Evolutionary conservation across 2,888 invertebrate genomes (phyloP).

Genomic region (Temnothorax ravouxi): DNA sequence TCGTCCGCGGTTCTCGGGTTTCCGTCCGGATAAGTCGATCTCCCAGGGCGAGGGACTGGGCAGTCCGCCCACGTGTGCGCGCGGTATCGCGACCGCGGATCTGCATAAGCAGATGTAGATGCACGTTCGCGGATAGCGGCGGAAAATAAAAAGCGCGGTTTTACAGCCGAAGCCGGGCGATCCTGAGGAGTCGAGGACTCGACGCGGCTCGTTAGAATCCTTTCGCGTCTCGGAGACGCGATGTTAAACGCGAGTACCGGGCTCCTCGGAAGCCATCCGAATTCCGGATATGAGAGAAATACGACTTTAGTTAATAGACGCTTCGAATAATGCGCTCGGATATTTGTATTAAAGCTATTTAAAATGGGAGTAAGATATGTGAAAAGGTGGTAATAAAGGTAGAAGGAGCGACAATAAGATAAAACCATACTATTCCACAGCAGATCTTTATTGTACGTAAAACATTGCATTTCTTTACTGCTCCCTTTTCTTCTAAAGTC

Average conservation of each 20-base stretch:
- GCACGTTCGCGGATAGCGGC: slow-evolving; percentile 55
- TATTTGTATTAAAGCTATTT: background rate
- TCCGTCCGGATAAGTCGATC: slow-evolving; percentile 62
- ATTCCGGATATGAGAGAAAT: background rate
- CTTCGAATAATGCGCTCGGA: background rate
- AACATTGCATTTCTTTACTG: background rate
- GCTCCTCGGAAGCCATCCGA: slow-evolving; percentile 8
- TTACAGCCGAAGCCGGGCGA: slow-evolving; percentile 49
- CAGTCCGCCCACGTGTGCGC: slow-evolving; percentile 64
- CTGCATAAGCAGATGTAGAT: slow-evolving; percentile 62
- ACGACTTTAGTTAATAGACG: background rate
- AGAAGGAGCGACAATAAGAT: background rate
- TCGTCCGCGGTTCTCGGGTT: slow-evolving; percentile 61
- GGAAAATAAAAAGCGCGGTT: slow-evolving; percentile 52
- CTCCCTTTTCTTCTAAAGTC: background rate
- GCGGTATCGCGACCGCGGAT: slow-evolving; percentile 50
- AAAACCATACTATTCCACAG: background rate
- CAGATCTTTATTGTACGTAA: background rate
- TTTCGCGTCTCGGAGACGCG: slow-evolving; percentile 15
- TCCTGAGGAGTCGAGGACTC: slow-evolving; percentile 46
- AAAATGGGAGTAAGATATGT: background rate
- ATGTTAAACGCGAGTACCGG: slow-evolving; percentile 14
- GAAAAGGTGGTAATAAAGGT: background rate
- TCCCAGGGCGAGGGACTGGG: slow-evolving; percentile 51
- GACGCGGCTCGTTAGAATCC: slow-evolving; percentile 28